phyloP scores from a whole-genome alignment of 2,888 invertebrate species.

The Synanthedon vespiformis region DNA sequence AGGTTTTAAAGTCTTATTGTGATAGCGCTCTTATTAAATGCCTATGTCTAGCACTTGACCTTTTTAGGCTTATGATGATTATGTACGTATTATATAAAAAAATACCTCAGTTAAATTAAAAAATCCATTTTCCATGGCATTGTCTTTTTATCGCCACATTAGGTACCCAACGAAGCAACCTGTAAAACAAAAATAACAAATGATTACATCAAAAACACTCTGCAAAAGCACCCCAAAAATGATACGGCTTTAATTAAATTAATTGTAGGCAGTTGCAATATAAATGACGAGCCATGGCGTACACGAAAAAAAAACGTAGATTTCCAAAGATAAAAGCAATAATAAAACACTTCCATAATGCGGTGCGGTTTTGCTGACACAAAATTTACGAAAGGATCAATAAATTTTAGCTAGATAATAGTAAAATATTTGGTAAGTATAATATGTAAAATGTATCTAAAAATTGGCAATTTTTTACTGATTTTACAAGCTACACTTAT shows the following conservation, averaged over 20 bases:
- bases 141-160: constrained; percentile 12
- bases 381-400: constrained; percentile 5
- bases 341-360: constrained; percentile 61
- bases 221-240: constrained; percentile 25
- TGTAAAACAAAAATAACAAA: constrained; percentile 32
- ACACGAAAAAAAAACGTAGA: constrained; percentile 42
- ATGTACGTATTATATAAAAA: too few relatives aligned
- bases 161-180: constrained; percentile 22
- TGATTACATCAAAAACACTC: constrained; percentile 45
- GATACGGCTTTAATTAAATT: constrained; percentile 65
- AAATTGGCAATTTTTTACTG: too few relatives aligned
- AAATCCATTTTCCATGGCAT: not conserved
- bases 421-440: too few relatives aligned
- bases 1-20: too few relatives aligned
- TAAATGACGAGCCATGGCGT: constrained; percentile 60
- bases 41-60: too few relatives aligned
- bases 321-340: constrained; percentile 57
- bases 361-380: constrained; percentile 22
- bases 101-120: too few relatives aligned
- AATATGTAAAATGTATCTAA: too few relatives aligned
- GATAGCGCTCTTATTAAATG: too few relatives aligned
- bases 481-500: too few relatives aligned
- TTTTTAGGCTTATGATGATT: too few relatives aligned
- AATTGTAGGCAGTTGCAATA: constrained; percentile 60
- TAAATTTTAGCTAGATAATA: too few relatives aligned